Percentiles rank a stretch among this genome's conserved stretches.
These are phyloP conservation scores for Fragum sueziense DNA, from an alignment of 2,888 invertebrate genomes.

Conservation along the genomic window DNA sequence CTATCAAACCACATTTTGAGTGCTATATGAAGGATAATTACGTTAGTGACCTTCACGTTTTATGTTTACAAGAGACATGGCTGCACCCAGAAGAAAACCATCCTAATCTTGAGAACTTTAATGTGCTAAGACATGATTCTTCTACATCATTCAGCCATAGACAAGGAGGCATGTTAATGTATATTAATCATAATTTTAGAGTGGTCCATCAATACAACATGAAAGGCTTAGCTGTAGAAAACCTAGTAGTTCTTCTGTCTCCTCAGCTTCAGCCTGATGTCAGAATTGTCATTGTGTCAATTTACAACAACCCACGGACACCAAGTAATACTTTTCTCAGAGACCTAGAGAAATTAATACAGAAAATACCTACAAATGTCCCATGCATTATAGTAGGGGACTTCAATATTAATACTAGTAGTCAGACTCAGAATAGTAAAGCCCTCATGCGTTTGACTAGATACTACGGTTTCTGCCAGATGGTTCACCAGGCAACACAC, in stretches of 20 bases:
- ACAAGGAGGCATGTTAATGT: neutral
- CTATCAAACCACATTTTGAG: conserved; percentile 8
- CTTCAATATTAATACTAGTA: conserved; percentile 29
- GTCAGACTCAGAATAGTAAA: neutral
- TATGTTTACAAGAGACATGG: conserved; percentile 42
- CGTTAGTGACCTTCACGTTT: neutral
- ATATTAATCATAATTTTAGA: neutral
- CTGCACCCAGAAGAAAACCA: conserved; percentile 18
- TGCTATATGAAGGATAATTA: conserved; percentile 1
- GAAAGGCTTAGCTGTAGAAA: neutral
- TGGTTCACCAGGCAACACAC: neutral
- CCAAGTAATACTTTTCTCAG: conserved; percentile 14
- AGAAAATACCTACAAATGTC: conserved; percentile 17
- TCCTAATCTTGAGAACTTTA: neutral
- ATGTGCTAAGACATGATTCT: neutral
- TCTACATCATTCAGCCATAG: neutral
- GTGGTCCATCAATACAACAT: neutral
- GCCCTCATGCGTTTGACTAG: neutral
- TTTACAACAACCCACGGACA: conserved; percentile 33
- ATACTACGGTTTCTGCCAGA: neutral
- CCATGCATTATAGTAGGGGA: conserved; percentile 33
- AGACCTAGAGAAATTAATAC: conserved; percentile 30
- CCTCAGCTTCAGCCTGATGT: neutral
- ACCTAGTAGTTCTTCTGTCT: conserved; percentile 4
- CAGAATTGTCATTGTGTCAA: conserved; percentile 11